These are phyloP conservation scores for Holocentrus rufus DNA, from an alignment of 2,797 vertebrate species.

Conservation along the genomic window DNA sequence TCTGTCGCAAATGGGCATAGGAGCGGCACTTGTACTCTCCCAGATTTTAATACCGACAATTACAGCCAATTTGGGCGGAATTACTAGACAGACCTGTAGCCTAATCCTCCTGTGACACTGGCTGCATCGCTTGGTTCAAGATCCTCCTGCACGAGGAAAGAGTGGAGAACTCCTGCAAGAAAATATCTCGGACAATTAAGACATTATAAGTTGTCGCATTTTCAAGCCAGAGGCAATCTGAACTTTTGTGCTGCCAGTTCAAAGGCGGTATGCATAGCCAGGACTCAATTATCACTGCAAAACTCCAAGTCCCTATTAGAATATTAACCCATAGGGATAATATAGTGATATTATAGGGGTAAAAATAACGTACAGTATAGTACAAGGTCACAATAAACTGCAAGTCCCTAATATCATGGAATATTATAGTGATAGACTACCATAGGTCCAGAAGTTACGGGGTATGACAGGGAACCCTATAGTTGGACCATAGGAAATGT, in stretches of 20 bases:
- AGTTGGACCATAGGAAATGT: too few relatives aligned
- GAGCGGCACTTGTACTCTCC: constrained; percentile 93
- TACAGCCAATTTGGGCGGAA: constrained; percentile 93
- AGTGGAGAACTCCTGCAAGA: constrained; percentile 24
- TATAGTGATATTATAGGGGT: too few relatives aligned
- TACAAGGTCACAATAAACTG: too few relatives aligned
- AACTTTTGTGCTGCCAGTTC: constrained; percentile 29
- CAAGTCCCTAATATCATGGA: too few relatives aligned
- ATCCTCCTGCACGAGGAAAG: constrained; percentile 24
- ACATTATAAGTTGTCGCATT: constrained; percentile 7
- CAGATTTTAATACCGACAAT: constrained; percentile 98
- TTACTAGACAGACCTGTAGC: constrained; percentile 82
- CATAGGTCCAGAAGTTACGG: too few relatives aligned
- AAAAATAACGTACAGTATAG: too few relatives aligned
- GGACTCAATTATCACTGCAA: too few relatives aligned
- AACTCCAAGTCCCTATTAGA: too few relatives aligned
- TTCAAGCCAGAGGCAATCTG: not conserved
- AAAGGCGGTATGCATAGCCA: not conserved
- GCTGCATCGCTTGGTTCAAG: constrained; percentile 42
- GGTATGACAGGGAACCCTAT: too few relatives aligned
- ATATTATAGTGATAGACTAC: too few relatives aligned
- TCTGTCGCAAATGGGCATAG: constrained; percentile 90
- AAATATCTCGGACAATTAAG: constrained; percentile 10
- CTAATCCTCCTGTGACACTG: constrained; percentile 82
- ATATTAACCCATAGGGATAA: too few relatives aligned